phyloP scores from a whole-genome alignment of 2,888 invertebrate species.

The Meiosimyza decipiens region DNA sequence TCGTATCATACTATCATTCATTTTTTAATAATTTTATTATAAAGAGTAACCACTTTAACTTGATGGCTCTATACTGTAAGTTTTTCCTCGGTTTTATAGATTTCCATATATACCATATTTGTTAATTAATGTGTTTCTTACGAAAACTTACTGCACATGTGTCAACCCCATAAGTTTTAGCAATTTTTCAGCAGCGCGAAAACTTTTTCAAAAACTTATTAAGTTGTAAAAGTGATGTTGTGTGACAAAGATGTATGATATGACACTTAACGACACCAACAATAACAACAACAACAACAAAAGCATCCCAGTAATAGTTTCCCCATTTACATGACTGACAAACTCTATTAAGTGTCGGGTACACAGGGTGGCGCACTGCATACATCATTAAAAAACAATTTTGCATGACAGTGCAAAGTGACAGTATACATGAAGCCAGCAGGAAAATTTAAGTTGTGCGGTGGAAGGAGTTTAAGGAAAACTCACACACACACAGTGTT shows the following conservation, averaged over 20 bases:
- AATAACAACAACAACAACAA: constrained; percentile 4
- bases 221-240: constrained; percentile 55
- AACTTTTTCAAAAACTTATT: constrained; percentile 50
- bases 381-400: constrained; percentile 33
- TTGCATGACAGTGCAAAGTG: constrained; percentile 16
- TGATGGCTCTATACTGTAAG: too few relatives aligned
- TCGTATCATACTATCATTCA: background rate
- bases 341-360: too few relatives aligned
- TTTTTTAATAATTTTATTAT: too few relatives aligned
- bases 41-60: too few relatives aligned
- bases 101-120: background rate
- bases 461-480: too few relatives aligned
- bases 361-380: background rate
- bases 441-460: too few relatives aligned
- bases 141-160: background rate
- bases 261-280: constrained; percentile 26
- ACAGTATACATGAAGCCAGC: too few relatives aligned
- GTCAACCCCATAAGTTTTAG: constrained; percentile 7
- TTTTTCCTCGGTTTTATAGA: background rate
- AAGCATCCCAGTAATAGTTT: too few relatives aligned
- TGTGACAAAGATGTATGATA: constrained; percentile 63
- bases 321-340: too few relatives aligned
- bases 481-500: background rate
- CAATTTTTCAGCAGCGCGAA: constrained; percentile 24
- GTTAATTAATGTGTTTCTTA: too few relatives aligned